Base-by-base conservation (phyloP, 2,888 invertebrate genomes). In the Cheilosia impressa region DNA sequence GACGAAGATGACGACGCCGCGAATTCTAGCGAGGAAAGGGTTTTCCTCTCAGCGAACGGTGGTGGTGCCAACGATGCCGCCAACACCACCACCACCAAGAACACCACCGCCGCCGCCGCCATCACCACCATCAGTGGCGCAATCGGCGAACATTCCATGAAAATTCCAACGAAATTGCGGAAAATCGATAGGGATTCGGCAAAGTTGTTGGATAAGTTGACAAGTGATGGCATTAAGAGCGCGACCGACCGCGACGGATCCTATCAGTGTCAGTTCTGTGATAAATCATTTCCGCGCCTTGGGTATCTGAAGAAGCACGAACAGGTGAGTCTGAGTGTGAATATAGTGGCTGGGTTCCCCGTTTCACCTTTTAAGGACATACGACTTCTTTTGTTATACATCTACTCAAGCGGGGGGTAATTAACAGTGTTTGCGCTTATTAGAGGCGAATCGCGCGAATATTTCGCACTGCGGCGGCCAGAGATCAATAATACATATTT, bases 291-390 rank as follows among this genome's bases (percentile, higher is more conserved):
- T 93, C 96, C 97, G 19, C 94, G 97, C 88, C 95, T 96, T 88
- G 96, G 96, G 87, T 96, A 96, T 92, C 94, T 98, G 89, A 97
- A 97, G 93, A 96, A 97, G 93, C 98, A 98, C 94, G 97, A 98
- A 93, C 97, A 97, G 96, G 97, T 97, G 92, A 91, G 93, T 90
- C 38, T 38, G 13, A 38, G 24, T 97, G 92, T 91, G n/a, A n/a
- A 93, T 17, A 22, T 9, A 50, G 57, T 45, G 52, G 58, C 41
- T 38, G 45, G 63, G 82, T 55, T 65, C 62, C 73, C 55, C 43
- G 31, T 24, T 69, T 38, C 58, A 69, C 87, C 82, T 65, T 87
- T 73, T 73, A 87, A 82, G 82, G 78, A 73, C 60, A 73, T 77
- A 17, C 47, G 13, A 34, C 68, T 81, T 47, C 65, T 76, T 65